Evolutionary conservation across 30 jellyfish, hydroid and myxozoan genomes (phyloP).

Genomic region (Turritopsis rubra): DNA sequence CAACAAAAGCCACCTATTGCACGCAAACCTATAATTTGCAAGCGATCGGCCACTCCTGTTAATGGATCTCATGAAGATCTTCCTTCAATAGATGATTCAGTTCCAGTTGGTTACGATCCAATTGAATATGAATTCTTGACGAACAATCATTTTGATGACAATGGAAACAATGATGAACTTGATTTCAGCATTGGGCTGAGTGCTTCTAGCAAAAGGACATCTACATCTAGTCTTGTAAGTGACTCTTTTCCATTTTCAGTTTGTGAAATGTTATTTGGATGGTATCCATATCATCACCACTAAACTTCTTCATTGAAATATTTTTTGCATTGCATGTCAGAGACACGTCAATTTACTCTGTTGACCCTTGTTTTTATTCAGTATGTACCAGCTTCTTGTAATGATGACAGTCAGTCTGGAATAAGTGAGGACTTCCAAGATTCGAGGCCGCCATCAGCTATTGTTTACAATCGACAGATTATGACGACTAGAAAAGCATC

Average conservation of each 20-base stretch:
- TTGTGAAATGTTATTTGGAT: not conserved
- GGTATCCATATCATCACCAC: not conserved
- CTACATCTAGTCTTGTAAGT: slow-evolving; percentile 74
- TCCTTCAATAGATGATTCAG: not conserved
- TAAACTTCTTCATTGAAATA: no score
- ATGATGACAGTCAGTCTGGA: slow-evolving; percentile 58
- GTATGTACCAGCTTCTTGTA: slow-evolving; percentile 50
- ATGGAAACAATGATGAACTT: slow-evolving; percentile 23
- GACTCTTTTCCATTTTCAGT: not conserved
- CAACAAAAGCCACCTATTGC: slow-evolving; percentile 25
- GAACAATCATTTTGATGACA: slow-evolving; percentile 20
- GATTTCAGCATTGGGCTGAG: slow-evolving; percentile 29
- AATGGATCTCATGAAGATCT: not conserved
- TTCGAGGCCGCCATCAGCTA: slow-evolving; percentile 89
- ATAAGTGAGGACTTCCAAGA: slow-evolving; percentile 67
- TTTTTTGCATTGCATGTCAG: not conserved
- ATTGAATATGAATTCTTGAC: slow-evolving; percentile 62
- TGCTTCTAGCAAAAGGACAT: slow-evolving; percentile 30
- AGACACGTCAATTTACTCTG: not conserved
- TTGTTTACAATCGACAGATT: slow-evolving; percentile 68
- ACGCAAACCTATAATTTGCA: slow-evolving; percentile 15
- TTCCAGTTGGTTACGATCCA: slow-evolving; percentile 74
- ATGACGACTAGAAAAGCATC: slow-evolving; percentile 92
- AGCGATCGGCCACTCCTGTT: not conserved
- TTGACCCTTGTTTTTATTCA: not conserved